Evolutionary conservation across 2,113 vertebrate genomes (phyloP).

Genomic region (Hymenochirus boettgeri): DNA sequence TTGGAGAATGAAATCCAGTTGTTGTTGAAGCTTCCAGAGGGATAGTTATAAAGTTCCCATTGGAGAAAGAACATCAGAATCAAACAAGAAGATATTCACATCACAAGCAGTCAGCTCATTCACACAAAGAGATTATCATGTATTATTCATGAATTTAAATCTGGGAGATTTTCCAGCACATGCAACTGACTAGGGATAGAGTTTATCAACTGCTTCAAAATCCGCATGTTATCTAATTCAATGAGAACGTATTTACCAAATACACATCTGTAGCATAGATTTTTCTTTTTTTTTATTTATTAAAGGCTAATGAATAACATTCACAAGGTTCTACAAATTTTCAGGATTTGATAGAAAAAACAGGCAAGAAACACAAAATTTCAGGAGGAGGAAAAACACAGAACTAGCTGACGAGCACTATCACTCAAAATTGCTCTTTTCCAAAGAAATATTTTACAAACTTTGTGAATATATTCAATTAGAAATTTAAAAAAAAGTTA

Average conservation of each 20-base stretch:
- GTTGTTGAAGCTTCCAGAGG: slow-evolving; percentile 39
- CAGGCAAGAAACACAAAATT: too few relatives aligned
- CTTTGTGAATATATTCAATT: too few relatives aligned
- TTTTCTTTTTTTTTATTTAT: too few relatives aligned
- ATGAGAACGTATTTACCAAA: slow-evolving; percentile 24
- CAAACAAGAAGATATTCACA: slow-evolving; percentile 53
- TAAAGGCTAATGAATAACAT: slow-evolving; percentile 14
- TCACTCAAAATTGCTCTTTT: too few relatives aligned
- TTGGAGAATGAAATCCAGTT: slow-evolving; percentile 38
- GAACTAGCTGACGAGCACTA: too few relatives aligned
- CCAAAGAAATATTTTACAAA: too few relatives aligned
- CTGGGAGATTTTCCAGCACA: slow-evolving; percentile 57
- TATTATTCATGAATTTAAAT: slow-evolving; percentile 61
- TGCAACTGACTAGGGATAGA: slow-evolving; percentile 45
- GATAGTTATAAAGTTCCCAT: slow-evolving; percentile 40
- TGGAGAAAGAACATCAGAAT: slow-evolving; percentile 48
- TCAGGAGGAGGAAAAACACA: too few relatives aligned
- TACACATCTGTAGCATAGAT: slow-evolving; percentile 23
- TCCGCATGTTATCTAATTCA: slow-evolving; percentile 54
- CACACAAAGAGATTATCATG: slow-evolving; percentile 46
- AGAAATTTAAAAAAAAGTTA: too few relatives aligned
- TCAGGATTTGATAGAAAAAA: too few relatives aligned
- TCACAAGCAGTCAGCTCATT: slow-evolving; percentile 47
- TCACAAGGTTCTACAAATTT: slow-evolving; percentile 18
- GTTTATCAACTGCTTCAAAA: slow-evolving; percentile 59